Conservation (phyloP, 2,797 vertebrate genomes). For the Chiloscyllium punctatum region DNA sequence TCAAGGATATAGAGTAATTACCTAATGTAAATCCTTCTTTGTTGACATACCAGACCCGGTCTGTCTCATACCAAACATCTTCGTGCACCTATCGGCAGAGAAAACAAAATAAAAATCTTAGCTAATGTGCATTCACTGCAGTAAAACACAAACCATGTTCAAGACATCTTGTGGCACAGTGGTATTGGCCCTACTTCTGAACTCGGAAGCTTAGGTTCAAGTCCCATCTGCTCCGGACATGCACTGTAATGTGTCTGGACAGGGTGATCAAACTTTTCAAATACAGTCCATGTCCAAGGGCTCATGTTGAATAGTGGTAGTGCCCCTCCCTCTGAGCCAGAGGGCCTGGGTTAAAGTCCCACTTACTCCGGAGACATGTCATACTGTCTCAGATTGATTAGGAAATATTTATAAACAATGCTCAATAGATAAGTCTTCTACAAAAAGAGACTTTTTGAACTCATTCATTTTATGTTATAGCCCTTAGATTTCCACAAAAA, state of each 20-base stretch:
- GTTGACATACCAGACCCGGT: constrained; percentile 78
- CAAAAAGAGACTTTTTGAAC: not conserved
- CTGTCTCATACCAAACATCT: constrained; percentile 84
- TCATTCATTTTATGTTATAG: not conserved
- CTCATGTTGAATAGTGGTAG: too few species aligned
- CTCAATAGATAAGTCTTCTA: not conserved
- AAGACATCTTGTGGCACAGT: not conserved
- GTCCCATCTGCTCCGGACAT: too few species aligned
- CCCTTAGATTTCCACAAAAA: not conserved
- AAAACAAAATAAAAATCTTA: not conserved
- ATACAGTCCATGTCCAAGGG: too few species aligned
- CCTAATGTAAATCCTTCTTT: constrained; percentile 73
- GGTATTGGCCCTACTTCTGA: too few species aligned
- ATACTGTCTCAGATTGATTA: too few species aligned
- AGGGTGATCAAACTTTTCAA: too few species aligned
- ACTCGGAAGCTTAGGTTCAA: too few species aligned
- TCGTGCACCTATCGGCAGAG: constrained; percentile 48
- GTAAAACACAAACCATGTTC: not conserved
- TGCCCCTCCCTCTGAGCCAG: too few species aligned
- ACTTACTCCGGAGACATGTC: too few species aligned
- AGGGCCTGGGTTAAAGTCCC: too few species aligned
- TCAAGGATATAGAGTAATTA: constrained; percentile 53
- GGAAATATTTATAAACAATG: not conserved
- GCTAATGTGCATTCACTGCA: not conserved
- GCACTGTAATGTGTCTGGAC: too few species aligned